These are phyloP conservation scores for Sarotherodon lohbergeri DNA, from an alignment of 2,113 vertebrate species.

Conservation along the genomic window DNA sequence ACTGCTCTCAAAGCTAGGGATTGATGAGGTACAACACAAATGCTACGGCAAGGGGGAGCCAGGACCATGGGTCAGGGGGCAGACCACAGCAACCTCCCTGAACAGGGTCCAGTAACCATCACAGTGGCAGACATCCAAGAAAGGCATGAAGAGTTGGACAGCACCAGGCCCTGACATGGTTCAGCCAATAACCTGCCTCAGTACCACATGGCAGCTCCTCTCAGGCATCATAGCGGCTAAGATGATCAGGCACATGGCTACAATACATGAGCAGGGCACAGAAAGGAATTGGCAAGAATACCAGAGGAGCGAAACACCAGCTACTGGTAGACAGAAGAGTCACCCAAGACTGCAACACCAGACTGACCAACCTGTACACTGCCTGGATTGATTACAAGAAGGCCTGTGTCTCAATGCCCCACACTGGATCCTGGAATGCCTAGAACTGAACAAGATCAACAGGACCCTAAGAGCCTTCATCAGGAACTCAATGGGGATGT, in stretches of 20 bases:
- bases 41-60: accelerated
- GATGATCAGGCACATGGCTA: background rate
- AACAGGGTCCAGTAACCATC: accelerated
- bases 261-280: background rate
- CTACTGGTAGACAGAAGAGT: background rate
- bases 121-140: background rate
- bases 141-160: background rate
- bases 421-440: background rate
- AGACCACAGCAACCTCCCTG: background rate
- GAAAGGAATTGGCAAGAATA: background rate
- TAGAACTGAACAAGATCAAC: background rate
- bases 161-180: background rate
- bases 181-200: background rate
- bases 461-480: background rate
- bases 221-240: background rate
- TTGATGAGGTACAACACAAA: background rate
- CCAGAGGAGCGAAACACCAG: background rate
- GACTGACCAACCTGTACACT: background rate
- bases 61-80: background rate
- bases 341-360: background rate
- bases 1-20: accelerated
- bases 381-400: background rate
- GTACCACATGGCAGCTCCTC: background rate
- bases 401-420: background rate
- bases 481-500: background rate